Base-by-base conservation (phyloP, 2,113 vertebrate species). In the Gasterosteus nipponicus region DNA sequence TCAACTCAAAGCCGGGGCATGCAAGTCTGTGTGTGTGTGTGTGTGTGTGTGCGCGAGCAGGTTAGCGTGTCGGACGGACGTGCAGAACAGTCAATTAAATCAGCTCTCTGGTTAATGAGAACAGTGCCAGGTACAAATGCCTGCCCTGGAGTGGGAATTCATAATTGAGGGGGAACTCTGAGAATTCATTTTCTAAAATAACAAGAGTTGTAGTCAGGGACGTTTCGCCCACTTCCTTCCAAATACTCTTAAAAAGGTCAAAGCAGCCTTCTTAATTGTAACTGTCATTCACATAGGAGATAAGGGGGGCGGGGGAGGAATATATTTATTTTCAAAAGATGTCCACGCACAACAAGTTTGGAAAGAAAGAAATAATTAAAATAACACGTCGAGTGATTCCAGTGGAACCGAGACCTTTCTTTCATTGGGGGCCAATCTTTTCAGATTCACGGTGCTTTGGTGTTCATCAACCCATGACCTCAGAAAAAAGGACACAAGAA, bases 81-180 rank as follows among this genome's bases (percentile, higher is more conserved):
- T 78, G 69, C 22, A 38, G 67, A 69, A 86, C 74, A 78, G 86
- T 87, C 89, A 88, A 91, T 93, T 91, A 91, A 87, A 90, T 89
- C 77, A 73, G 78, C 72, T 84, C 70, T 63, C 69, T 90, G 78
- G 83, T 92, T 93, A 93, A 92, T 78, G 81, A 89, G 87, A 90
- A 86, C 72, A 81, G 59, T 83, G 82, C 80, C 56, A 91, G 89
- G 86, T 92, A 91, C 85, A 89, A 89, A 93, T 86, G 82, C 74
- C 63, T 90, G 82, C 83, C 91, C 81, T 44, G 66, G 47, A 85
- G 86, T 88, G 69, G 89, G 82, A 75, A 92, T 92, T 69, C 81
- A 90, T 89, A 94, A 93, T 91, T 81, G 82, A 93, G 81, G 56
- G 22, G 62, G 73, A 91, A 89, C 72, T 87, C 73, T 51, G 58